Conservation (phyloP, 2,113 vertebrate species). For the Candoia aspera region DNA sequence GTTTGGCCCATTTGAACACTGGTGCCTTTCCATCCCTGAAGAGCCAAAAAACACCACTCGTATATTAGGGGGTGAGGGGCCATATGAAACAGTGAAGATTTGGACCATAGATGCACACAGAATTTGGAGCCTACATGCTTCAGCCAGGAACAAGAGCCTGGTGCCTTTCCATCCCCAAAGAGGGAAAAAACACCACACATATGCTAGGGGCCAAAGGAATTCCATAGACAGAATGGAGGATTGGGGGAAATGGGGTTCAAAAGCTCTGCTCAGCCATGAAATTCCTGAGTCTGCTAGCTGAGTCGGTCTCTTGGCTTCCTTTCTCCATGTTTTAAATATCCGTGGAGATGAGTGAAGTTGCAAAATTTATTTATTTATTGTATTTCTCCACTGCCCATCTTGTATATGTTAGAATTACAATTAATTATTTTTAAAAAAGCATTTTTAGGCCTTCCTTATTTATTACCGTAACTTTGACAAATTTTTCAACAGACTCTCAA, state of each 20-base stretch:
- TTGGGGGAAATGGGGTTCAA: neutral
- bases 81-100: neutral
- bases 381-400: too few relatives aligned
- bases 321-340: neutral
- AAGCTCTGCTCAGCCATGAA: neutral
- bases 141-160: neutral
- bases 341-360: neutral
- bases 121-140: too few relatives aligned
- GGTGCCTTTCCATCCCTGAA: neutral
- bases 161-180: too few relatives aligned
- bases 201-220: neutral
- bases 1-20: neutral
- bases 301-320: neutral
- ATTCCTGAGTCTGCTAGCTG: neutral
- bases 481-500: neutral
- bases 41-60: neutral
- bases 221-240: too few relatives aligned
- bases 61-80: too few relatives aligned
- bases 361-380: too few relatives aligned
- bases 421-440: neutral
- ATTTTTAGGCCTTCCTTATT: neutral
- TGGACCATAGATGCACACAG: neutral
- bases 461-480: neutral
- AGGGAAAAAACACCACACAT: too few relatives aligned
- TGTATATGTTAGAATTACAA: too few relatives aligned